Percentiles rank a stretch among this genome's conserved stretches.
Conservation (phyloP, 2,888 invertebrate species). For the Drosophila rubida region DNA sequence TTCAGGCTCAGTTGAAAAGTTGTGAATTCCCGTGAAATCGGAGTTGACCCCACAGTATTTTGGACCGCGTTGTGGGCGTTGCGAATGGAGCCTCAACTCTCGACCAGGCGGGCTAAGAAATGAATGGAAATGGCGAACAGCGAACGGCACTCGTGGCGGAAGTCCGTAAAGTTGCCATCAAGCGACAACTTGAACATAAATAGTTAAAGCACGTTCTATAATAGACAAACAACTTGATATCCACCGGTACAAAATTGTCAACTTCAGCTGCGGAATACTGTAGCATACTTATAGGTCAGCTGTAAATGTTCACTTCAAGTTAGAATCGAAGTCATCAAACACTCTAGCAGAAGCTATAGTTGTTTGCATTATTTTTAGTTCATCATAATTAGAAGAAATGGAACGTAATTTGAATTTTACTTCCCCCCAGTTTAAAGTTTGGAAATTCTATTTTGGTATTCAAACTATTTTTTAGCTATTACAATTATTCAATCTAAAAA, state of each 20-base stretch:
- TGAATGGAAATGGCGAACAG: conserved; percentile 43
- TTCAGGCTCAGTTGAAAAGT: too few relatives aligned
- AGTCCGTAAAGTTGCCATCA: conserved; percentile 54
- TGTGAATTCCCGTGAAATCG: not conserved
- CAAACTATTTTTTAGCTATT: too few relatives aligned
- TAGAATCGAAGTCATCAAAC: not conserved
- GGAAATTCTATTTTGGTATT: too few relatives aligned
- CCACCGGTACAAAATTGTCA: conserved; percentile 11
- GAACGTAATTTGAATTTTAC: too few relatives aligned
- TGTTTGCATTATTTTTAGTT: too few relatives aligned
- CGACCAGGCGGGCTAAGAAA: conserved; percentile 18
- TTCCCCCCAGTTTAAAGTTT: too few relatives aligned
- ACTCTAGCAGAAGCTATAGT: too few relatives aligned
- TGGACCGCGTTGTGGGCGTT: not conserved
- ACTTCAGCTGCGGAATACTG: not conserved
- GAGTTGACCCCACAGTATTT: not conserved
- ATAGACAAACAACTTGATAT: conserved; percentile 30
- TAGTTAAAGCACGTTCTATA: conserved; percentile 48
- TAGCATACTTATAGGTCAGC: conserved; percentile 23
- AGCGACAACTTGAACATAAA: conserved; percentile 63
- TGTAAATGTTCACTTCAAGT: conserved; percentile 1
- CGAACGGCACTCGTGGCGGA: conserved; percentile 54
- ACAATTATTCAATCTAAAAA: too few relatives aligned
- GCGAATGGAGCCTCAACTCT: not conserved
- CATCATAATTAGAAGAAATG: too few relatives aligned